Evolutionary conservation across 2,113 vertebrate species (phyloP), one percentile per base, ranked within the genome.

Genomic region (Octodon degus): DNA sequence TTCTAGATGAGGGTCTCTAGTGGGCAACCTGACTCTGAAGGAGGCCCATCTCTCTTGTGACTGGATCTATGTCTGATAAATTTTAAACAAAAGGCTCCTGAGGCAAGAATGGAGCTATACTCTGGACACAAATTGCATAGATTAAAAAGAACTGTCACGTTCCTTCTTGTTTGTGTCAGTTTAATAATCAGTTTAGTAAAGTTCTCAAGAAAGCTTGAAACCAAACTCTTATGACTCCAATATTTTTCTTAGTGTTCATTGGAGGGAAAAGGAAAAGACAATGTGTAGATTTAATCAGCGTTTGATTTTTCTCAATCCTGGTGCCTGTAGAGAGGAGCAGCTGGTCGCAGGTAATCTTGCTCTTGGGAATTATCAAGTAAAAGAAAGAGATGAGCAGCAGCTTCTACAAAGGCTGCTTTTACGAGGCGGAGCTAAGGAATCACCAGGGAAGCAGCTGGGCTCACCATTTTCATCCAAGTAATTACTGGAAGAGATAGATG

Each of bases 331-430:
- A 96, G 95, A 96, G 95, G 72, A 95, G 95, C 97, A 98, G 96
- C 96, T 98, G 97, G 94, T 82, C 63, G 74, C 91, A 97, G 97
- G 97, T 96, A 97, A 97, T 98, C 97, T 96, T 95, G 79, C 97
- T 97, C 96, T 97, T 97, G 97, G 97, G 97, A 97, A 96, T 97
- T 95, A 96, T 90, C 93, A 91, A 95, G 93, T 74, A 81, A 92
- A 93, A 97, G 94, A 84, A 96, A 95, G 91, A 96, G 90, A 95
- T 77, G 94, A 63, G 74, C 85, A 86, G 90, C 67, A 97, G 96
- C 90, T 97, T 95, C 96, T 86, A 96, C 92, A 96, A 96, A 95
- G 85, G 79, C 96, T 74, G 93, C 90, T 96, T 97, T 97, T 97
- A 96, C 79, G 82, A 92, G 91, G 76, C 89, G 93, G 90, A 97